Evolutionary conservation across 2,797 vertebrate species (phyloP).

Genomic region (Dallia pectoralis): DNA sequence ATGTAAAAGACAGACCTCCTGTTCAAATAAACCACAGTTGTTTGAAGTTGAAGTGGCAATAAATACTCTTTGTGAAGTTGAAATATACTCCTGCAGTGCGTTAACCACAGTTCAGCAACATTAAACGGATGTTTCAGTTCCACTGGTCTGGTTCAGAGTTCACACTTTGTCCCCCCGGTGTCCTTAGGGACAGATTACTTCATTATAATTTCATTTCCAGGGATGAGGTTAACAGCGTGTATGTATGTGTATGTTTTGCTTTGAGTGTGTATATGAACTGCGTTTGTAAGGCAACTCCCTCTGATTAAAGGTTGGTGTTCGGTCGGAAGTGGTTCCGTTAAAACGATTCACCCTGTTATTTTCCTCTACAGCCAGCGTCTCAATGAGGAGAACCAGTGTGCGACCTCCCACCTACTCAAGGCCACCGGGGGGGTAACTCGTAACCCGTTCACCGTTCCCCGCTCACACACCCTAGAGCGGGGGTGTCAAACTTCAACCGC

Average conservation of each 20-base stretch:
- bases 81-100: conserved; percentile 33
- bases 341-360: conserved; percentile 63
- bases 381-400: conserved; percentile 59
- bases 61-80: conserved; percentile 46
- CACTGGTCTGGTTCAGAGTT: conserved; percentile 34
- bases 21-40: conserved; percentile 52
- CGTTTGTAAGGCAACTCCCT: conserved; percentile 28
- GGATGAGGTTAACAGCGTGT: conserved; percentile 23
- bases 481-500: too few species aligned
- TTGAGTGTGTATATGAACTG: too few species aligned
- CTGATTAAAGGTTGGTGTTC: conserved; percentile 67
- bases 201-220: conserved; percentile 31
- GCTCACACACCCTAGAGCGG: too few species aligned
- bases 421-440: conserved; percentile 60
- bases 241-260: conserved; percentile 10
- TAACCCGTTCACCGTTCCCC: too few species aligned
- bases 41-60: conserved; percentile 50
- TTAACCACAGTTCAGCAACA: conserved; percentile 39
- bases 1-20: conserved; percentile 45
- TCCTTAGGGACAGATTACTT: conserved; percentile 25
- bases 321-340: conserved; percentile 20
- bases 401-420: conserved; percentile 59
- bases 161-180: conserved; percentile 14
- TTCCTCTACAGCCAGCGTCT: conserved; percentile 51
- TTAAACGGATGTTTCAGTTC: conserved; percentile 45